Conservation (phyloP, 2,888 invertebrate species). For the Neoitamus cyanurus region DNA sequence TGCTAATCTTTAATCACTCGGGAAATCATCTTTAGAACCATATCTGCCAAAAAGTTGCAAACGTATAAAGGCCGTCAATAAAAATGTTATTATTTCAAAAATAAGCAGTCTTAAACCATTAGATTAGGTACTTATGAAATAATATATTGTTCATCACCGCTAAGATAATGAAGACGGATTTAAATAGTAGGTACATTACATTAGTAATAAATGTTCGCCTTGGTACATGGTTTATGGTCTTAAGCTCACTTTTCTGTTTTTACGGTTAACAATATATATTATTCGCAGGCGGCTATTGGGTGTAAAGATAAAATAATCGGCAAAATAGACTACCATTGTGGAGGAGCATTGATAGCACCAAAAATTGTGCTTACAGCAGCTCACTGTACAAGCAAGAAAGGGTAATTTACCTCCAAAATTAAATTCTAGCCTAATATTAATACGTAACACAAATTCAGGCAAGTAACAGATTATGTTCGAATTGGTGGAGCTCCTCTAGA, state of each 20-base stretch:
- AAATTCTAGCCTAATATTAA: background rate
- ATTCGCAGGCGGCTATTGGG: conserved; percentile 63
- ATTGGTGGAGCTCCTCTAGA: background rate
- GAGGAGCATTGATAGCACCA: conserved; percentile 63
- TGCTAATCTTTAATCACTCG: too few relatives aligned
- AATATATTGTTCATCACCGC: too few relatives aligned
- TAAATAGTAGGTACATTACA: too few relatives aligned
- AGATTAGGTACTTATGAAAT: too few relatives aligned
- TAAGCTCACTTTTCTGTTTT: background rate
- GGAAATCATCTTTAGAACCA: too few relatives aligned
- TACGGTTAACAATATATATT: background rate
- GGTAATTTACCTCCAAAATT: background rate
- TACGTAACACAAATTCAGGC: background rate
- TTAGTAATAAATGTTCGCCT: too few relatives aligned
- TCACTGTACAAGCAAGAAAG: conserved; percentile 58
- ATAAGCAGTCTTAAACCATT: too few relatives aligned
- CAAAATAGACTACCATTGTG: conserved; percentile 60
- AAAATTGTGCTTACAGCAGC: conserved; percentile 60
- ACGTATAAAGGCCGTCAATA: too few relatives aligned
- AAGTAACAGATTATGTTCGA: background rate
- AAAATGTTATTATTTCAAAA: too few relatives aligned
- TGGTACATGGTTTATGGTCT: too few relatives aligned
- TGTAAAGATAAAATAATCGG: background rate
- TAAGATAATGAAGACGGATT: background rate
- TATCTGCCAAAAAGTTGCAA: background rate